phyloP scores from a whole-genome alignment of 2,888 invertebrate genomes.

The Thalpophila matura region DNA sequence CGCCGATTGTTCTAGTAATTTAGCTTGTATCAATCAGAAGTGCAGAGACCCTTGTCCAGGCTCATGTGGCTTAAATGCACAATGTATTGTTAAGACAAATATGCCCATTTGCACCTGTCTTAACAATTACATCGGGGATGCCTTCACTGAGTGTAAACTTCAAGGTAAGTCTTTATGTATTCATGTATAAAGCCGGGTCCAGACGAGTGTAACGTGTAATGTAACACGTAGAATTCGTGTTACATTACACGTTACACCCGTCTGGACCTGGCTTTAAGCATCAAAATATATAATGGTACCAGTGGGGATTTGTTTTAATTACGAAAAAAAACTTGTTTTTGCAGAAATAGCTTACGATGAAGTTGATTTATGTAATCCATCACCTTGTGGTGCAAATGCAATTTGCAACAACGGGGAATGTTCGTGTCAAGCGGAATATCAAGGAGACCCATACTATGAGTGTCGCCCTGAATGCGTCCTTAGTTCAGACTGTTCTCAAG shows the following conservation, averaged over 20 bases:
- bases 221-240: no score
- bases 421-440: conserved; percentile 91
- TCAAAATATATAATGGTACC: no score
- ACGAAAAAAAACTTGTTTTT: conserved; percentile 53
- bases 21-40: conserved; percentile 94
- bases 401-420: conserved; percentile 91
- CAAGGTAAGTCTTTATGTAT: conserved; percentile 80
- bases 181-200: not conserved
- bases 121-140: conserved; percentile 93
- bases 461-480: conserved; percentile 94
- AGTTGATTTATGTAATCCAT: conserved; percentile 91
- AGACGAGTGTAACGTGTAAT: no score
- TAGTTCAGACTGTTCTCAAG: conserved; percentile 92
- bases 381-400: conserved; percentile 92
- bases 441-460: conserved; percentile 92
- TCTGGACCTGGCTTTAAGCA: no score
- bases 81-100: conserved; percentile 93
- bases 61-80: conserved; percentile 93
- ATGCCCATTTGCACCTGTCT: conserved; percentile 94
- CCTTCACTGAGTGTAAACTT: conserved; percentile 92
- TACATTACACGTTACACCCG: no score
- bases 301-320: no score
- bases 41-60: conserved; percentile 96
- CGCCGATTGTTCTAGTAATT: conserved; percentile 94
- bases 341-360: conserved; percentile 76